Evolutionary conservation across 2,113 vertebrate genomes (phyloP).

Genomic region (Hypomesus transpacificus): DNA sequence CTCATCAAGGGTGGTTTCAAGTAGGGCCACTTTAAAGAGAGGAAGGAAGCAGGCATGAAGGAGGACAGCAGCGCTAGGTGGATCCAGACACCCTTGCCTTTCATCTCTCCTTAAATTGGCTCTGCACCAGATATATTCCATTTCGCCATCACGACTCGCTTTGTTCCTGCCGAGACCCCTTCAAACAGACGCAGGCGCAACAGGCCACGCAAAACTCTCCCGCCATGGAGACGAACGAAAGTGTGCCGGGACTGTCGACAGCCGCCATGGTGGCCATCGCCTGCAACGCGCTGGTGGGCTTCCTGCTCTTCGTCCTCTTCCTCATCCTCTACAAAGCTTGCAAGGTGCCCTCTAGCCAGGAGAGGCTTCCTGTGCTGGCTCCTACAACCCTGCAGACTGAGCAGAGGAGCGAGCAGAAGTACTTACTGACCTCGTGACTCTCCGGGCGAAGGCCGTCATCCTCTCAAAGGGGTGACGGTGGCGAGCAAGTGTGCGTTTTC

Average conservation of each 20-base stretch:
- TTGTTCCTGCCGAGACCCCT: no score
- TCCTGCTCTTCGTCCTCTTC: slow-evolving; percentile 72
- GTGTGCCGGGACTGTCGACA: slow-evolving; percentile 57
- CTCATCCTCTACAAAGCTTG: slow-evolving; percentile 73
- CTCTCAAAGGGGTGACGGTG: no score
- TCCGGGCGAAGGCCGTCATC: background rate
- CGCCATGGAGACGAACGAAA: slow-evolving; percentile 57
- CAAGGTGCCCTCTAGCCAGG: slow-evolving; percentile 73
- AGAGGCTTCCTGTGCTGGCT: slow-evolving; percentile 65
- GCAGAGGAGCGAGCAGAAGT: slow-evolving; percentile 67
- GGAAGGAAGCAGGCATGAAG: no score
- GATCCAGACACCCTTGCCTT: no score
- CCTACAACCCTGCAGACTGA: slow-evolving; percentile 40
- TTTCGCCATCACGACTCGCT: no score
- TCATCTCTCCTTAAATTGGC: no score
- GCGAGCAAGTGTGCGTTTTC: no score
- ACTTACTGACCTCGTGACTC: slow-evolving; percentile 71
- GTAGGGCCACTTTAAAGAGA: no score
- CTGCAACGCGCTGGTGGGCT: slow-evolving; percentile 69
- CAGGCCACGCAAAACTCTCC: background rate
- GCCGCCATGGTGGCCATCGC: slow-evolving; percentile 75
- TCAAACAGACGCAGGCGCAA: no score
- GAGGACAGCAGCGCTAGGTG: no score
- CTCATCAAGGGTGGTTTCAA: no score
- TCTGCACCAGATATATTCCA: no score